A percentile compares a stretch with the other conserved stretches of the same genome.
These are phyloP conservation scores for Andrena marginata DNA, from an alignment of 2,888 invertebrate species.

Conservation along the genomic window DNA sequence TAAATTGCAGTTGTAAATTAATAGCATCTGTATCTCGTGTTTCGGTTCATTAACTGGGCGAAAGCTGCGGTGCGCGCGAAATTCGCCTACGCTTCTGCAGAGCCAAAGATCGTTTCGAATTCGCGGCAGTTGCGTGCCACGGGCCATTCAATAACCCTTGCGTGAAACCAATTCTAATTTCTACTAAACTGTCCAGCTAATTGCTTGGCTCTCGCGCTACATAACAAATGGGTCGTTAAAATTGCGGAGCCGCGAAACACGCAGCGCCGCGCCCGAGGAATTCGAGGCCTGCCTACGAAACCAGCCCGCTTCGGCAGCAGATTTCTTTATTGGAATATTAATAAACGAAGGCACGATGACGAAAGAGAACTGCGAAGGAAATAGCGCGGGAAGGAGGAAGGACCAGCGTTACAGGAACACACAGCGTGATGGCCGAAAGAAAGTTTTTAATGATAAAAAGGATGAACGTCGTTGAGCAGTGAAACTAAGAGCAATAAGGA, in stretches of 20 bases:
- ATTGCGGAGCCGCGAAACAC: slow-evolving; percentile 54
- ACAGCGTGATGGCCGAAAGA: slow-evolving; percentile 36
- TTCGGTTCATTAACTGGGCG: slow-evolving; percentile 47
- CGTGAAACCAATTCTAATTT: slow-evolving; percentile 42
- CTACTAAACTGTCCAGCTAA: slow-evolving; percentile 51
- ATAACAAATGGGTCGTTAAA: slow-evolving; percentile 77
- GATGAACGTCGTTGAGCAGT: slow-evolving; percentile 22
- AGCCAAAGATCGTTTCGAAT: background rate
- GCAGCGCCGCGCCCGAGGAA: slow-evolving; percentile 53
- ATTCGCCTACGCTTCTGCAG: background rate
- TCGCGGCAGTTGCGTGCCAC: slow-evolving; percentile 11
- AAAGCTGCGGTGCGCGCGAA: slow-evolving; percentile 32
- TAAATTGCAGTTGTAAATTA: slow-evolving; percentile 25
- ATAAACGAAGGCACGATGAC: background rate
- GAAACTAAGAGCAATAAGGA: slow-evolving; percentile 39
- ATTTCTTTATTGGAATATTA: background rate
- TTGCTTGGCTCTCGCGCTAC: slow-evolving; percentile 65
- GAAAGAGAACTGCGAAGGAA: background rate
- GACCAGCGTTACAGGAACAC: background rate
- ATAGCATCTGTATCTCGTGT: slow-evolving; percentile 27
- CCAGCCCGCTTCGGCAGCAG: background rate
- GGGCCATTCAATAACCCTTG: background rate
- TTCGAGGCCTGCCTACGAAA: slow-evolving; percentile 11
- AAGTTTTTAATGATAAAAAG: slow-evolving; percentile 41
- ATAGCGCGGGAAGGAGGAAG: slow-evolving; percentile 15